Evolutionary conservation across 2,797 vertebrate genomes (phyloP).

Genomic region (Erethizon dorsatum): DNA sequence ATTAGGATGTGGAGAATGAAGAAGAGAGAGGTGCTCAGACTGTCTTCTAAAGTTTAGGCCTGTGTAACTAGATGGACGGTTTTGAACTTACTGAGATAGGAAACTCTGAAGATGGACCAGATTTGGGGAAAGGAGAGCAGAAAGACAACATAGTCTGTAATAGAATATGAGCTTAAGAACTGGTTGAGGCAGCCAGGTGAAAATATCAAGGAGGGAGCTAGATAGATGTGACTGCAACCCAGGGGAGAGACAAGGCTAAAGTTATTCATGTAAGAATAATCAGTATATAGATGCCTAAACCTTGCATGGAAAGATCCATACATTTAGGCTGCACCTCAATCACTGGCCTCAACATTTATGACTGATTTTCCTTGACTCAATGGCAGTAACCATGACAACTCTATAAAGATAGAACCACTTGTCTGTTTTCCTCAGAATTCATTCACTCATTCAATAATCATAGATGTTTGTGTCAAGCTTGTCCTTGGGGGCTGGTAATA

Average conservation of each 20-base stretch:
- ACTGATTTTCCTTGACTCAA: slow-evolving; percentile 34
- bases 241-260: not conserved
- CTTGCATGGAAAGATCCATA: not conserved
- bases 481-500: slow-evolving; percentile 8
- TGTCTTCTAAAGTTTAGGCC: not conserved
- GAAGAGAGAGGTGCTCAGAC: not conserved
- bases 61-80: not conserved
- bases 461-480: not conserved
- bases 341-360: not conserved
- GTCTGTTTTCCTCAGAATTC: slow-evolving; percentile 32
- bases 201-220: not conserved
- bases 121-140: not conserved
- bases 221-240: not conserved
- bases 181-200: not conserved
- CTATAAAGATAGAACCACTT: slow-evolving; percentile 6
- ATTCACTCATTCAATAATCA: slow-evolving; percentile 34
- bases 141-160: not conserved
- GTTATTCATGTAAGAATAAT: not conserved
- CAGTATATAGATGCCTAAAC: not conserved
- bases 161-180: not conserved
- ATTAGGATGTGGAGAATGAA: not conserved
- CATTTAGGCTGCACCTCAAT: not conserved
- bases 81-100: not conserved
- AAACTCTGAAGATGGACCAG: not conserved
- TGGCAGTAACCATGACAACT: slow-evolving; percentile 29